Evolutionary conservation across 1,140 invertebrate species (phyloP), one percentile per base, ranked within the genome.

Genomic region (Macrocentrus cingulum): DNA sequence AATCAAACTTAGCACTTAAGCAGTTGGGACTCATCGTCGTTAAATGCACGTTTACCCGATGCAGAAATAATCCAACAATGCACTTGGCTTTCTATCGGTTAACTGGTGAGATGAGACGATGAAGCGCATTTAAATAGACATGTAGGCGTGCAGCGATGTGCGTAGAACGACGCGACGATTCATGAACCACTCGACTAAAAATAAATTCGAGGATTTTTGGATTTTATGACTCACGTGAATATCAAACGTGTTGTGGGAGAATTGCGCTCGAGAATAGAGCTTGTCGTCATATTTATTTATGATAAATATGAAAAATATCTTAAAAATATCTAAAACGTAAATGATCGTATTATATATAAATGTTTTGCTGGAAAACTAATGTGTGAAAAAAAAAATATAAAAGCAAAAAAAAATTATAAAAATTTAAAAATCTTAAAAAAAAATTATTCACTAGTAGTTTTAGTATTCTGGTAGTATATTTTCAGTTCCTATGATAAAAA

Each of bases 141-240:
- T 9, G 25, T 29, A 29, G 25, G 25, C 25, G 25, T 5, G 25
- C 4, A 9, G 4, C 4, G 25, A 29, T 29, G 25, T n/a, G n/a
- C n/a, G n/a, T n/a, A n/a, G n/a, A n/a, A n/a, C n/a, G n/a, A n/a
- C n/a, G n/a, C n/a, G n/a, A n/a, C 4, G 9, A 51, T 51, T 51
- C 32, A 20, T 51, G 49, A 51, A 51, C 49, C 32, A 51, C 25
- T 51, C 25, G 32, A 37, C 49, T 51, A 51, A 51, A 11, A 51
- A 37, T 37, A 51, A 49, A 36, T 37, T 16, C 32, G 32, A 20
- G 32, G 18, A 19, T 51, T 51, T 36, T 51, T 23, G 3, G 44
- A 22, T 9, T 15, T 19, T 2, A 37, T 51, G 49, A 51, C 25
- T 51, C 49, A 51, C 32, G 15, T 19, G 11, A 13, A 5, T n/a